Evolutionary conservation across 2,888 invertebrate species (phyloP), one percentile per base, ranked within the genome.

Genomic region (Hemaris fuciformis): DNA sequence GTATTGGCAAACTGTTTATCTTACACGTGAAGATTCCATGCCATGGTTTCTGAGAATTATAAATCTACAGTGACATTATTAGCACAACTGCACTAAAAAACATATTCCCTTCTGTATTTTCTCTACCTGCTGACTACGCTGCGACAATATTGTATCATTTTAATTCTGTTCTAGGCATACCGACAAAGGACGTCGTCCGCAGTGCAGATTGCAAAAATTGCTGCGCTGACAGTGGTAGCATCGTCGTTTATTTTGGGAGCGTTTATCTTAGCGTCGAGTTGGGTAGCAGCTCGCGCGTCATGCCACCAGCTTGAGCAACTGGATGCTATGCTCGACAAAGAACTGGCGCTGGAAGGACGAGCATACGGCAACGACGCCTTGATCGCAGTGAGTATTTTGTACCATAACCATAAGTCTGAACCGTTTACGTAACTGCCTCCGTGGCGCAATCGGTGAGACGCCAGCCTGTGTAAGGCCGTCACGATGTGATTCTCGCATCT

Each of bases 151-250:
- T 38, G 8, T 13, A 38, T 38, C 10, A 20, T 8, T 10, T 20
- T 7, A 8, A 23, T 18, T 53, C 38, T 60, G 38, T 72, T 74
- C 8, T 92, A 98, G 97, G 97, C 97, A 59, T 98, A 98, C 90
- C 95, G 96, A 81, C 89, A 90, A 63, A 93, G 94, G 76, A 93
- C 93, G 72, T 95, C 96, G 64, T 94, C 96, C 53, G 95, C 97
- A 59, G 96, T 98, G 66, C 97, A 97, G 91, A 96, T 98, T 67
- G 96, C 98, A 27, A 95, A 96, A 87, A 97, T 98, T 79, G 95
- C 96, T 18, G 97, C 97, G 53, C 93, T 96, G 70, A 97, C 98
- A 66, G 94, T 98, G 73, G 95, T 98, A 71, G 94, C 95, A 0
- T 95, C 97, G 63, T 95, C 97, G 38, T 94, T 97, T 74, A 95